These are phyloP conservation scores for Genyomyrus donnyi DNA, from an alignment of 2,113 vertebrate genomes.

Conservation along the genomic window DNA sequence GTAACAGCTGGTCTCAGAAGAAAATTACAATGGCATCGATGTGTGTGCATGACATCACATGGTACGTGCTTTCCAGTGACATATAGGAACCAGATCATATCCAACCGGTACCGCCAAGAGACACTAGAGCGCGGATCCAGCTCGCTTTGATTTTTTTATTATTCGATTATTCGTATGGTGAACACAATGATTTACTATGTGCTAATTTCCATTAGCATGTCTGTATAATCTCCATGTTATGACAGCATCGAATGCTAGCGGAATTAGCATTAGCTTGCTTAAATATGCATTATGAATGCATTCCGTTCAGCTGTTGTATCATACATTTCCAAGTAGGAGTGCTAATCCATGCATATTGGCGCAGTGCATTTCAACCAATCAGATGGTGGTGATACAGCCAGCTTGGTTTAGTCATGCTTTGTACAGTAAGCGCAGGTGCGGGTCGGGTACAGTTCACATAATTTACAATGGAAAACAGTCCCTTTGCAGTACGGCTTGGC, in stretches of 20 bases:
- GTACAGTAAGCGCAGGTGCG: background rate
- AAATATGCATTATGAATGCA: background rate
- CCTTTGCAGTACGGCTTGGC: background rate
- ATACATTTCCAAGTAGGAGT: background rate
- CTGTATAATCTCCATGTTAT: too few species aligned
- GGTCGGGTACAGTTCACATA: background rate
- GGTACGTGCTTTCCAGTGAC: too few species aligned
- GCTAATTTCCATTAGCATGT: too few species aligned
- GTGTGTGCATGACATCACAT: too few species aligned
- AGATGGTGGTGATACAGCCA: background rate
- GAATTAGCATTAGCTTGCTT: background rate
- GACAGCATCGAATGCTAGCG: background rate
- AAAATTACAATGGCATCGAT: too few species aligned
- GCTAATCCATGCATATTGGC: background rate
- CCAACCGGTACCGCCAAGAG: too few species aligned
- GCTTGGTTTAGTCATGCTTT: background rate
- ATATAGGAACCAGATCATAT: too few species aligned
- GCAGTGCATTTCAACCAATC: background rate
- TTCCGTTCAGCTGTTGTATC: background rate
- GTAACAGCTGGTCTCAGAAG: too few species aligned
- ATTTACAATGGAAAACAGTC: background rate
- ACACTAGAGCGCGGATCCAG: too few species aligned
- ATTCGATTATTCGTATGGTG: too few species aligned
- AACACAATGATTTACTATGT: too few species aligned
- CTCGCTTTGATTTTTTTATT: too few species aligned